Evolutionary conservation across 2,888 invertebrate genomes (phyloP).

Genomic region (Taphrorychus bicolor): DNA sequence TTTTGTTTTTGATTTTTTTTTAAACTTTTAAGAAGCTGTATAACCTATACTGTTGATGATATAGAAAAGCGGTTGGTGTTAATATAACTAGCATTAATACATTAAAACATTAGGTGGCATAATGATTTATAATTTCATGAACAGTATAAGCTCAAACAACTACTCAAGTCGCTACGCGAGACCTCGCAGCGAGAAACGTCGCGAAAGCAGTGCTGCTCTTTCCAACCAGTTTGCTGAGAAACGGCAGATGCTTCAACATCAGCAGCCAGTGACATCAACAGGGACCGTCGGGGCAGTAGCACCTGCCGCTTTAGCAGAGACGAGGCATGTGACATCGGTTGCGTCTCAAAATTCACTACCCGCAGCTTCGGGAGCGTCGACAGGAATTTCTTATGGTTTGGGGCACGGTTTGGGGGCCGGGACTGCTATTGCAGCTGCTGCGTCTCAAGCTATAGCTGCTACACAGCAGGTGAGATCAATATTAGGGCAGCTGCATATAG

Average conservation of each 20-base stretch:
- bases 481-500: no score
- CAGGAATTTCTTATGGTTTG: slow-evolving; percentile 69
- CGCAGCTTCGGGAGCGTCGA: slow-evolving; percentile 51
- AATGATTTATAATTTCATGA: not conserved
- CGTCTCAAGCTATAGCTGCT: slow-evolving; percentile 94
- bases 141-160: slow-evolving; percentile 43
- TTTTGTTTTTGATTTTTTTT: no score
- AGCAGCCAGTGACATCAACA: slow-evolving; percentile 39
- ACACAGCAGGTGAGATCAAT: slow-evolving; percentile 85
- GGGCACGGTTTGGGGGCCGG: slow-evolving; percentile 83
- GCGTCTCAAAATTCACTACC: slow-evolving; percentile 2
- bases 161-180: slow-evolving; percentile 46
- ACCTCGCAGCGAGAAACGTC: slow-evolving; percentile 75
- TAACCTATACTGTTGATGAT: no score
- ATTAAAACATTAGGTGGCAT: no score
- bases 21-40: no score
- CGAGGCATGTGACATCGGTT: slow-evolving; percentile 28
- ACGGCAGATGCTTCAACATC: slow-evolving; percentile 55
- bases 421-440: slow-evolving; percentile 91
- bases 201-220: slow-evolving; percentile 70
- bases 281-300: not conserved
- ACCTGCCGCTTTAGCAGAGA: slow-evolving; percentile 8
- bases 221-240: slow-evolving; percentile 61
- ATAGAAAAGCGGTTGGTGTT: no score
- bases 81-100: no score